A percentile compares a stretch with the other conserved stretches of the same genome.
Conservation (phyloP, 2,888 invertebrate species). For the Eristalis arbustorum region DNA sequence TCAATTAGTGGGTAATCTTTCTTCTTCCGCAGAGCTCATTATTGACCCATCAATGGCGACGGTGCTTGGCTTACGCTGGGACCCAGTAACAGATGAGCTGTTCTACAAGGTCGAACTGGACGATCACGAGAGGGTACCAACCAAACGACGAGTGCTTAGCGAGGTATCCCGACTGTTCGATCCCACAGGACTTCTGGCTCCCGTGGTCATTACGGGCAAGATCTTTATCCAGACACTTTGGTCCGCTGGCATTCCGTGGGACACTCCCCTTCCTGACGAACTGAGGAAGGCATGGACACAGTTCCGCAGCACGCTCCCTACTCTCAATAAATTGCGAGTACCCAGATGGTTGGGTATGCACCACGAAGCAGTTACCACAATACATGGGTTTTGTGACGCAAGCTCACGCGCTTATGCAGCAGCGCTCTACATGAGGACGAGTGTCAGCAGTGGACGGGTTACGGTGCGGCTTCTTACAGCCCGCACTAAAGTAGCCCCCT, state of each 20-base stretch:
- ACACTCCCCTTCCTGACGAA: not conserved
- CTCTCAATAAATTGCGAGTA: not conserved
- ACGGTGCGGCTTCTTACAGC: not conserved
- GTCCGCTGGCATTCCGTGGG: slow-evolving; percentile 27
- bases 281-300: too few relatives aligned
- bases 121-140: not conserved
- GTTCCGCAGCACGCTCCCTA: not conserved
- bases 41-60: not conserved
- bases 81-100: slow-evolving; percentile 13
- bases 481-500: not conserved
- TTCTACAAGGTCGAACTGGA: not conserved
- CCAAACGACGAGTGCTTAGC: slow-evolving; percentile 24
- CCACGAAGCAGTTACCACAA: not conserved
- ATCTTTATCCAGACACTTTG: slow-evolving; percentile 36
- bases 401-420: not conserved
- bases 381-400: not conserved
- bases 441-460: not conserved
- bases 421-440: not conserved
- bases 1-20: slow-evolving; percentile 1
- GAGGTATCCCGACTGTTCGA: slow-evolving; percentile 28
- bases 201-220: slow-evolving; percentile 35
- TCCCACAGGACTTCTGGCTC: slow-evolving; percentile 31
- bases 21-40: slow-evolving; percentile 15
- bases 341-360: not conserved
- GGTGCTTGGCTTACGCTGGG: slow-evolving; percentile 23